Conservation (phyloP, 1,140 invertebrate species). For the Sitobion miscanthi region DNA sequence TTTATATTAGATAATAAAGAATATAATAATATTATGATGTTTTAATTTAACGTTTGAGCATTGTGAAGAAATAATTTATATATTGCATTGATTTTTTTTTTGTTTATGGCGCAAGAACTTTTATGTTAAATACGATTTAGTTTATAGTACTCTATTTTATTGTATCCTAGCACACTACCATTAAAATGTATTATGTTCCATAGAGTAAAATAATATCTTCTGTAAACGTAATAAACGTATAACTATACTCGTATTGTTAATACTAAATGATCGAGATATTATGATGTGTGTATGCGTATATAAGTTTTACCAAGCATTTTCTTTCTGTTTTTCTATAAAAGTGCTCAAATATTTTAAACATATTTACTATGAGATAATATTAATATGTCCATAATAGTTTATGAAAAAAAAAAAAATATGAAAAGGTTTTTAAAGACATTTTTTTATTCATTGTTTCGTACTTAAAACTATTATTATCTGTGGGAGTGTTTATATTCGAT, state of each 20-base stretch:
- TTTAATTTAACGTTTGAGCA: neutral
- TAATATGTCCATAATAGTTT: neutral
- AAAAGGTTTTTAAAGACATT: neutral
- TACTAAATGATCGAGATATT: neutral
- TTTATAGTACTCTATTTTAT: slow-evolving; percentile 15
- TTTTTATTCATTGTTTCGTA: neutral
- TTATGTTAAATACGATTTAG: slow-evolving; percentile 4
- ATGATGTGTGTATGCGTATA: neutral
- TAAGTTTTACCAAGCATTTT: neutral
- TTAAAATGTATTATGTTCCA: slow-evolving; percentile 8
- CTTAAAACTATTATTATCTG: neutral
- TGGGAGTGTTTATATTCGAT: too few relatives aligned
- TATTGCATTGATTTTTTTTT: neutral
- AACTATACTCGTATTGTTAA: neutral
- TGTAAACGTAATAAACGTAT: neutral
- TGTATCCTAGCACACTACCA: neutral
- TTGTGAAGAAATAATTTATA: neutral
- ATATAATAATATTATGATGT: neutral
- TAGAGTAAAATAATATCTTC: neutral
- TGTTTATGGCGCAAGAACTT: neutral
- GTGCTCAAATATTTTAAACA: neutral
- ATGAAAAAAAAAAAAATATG: neutral
- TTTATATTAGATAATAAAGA: neutral
- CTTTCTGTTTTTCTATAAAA: neutral
- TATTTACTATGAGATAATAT: too few relatives aligned